Conservation (phyloP, 2,797 vertebrate species). For the Prunella strophiata region DNA sequence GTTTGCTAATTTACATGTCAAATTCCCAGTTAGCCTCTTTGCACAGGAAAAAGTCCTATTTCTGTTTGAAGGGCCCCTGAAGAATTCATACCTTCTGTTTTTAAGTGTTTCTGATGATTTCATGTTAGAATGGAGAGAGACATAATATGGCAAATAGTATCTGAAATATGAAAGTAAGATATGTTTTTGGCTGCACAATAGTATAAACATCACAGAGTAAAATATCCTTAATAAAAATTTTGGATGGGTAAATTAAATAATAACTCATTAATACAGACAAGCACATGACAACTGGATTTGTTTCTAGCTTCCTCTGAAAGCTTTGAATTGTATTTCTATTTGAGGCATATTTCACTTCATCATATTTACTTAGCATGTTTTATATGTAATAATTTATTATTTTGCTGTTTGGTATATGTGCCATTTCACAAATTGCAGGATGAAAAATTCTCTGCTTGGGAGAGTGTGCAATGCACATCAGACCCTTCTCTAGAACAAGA, state of each 20-base stretch:
- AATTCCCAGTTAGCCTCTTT: not conserved
- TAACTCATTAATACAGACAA: not conserved
- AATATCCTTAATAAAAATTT: not conserved
- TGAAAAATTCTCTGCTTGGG: not conserved
- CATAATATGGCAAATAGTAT: not conserved
- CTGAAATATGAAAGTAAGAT: not conserved
- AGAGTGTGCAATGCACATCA: not conserved
- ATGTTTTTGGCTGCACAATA: not conserved
- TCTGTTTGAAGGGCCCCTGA: not conserved
- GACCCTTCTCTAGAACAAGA: not conserved
- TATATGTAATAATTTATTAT: not conserved
- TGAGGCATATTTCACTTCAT: not conserved
- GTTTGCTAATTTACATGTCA: not conserved
- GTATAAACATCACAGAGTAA: not conserved
- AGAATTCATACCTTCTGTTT: not conserved
- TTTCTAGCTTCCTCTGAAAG: not conserved
- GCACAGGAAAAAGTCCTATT: not conserved
- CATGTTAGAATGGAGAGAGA: not conserved
- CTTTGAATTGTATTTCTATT: not conserved
- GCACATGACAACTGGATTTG: not conserved
- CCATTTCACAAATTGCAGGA: not conserved
- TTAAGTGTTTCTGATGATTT: not conserved
- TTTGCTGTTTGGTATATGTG: not conserved
- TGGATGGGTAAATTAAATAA: not conserved
- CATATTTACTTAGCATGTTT: not conserved